phyloP scores from a whole-genome alignment of 2,797 vertebrate genomes.

The Chrysolophus pictus region DNA sequence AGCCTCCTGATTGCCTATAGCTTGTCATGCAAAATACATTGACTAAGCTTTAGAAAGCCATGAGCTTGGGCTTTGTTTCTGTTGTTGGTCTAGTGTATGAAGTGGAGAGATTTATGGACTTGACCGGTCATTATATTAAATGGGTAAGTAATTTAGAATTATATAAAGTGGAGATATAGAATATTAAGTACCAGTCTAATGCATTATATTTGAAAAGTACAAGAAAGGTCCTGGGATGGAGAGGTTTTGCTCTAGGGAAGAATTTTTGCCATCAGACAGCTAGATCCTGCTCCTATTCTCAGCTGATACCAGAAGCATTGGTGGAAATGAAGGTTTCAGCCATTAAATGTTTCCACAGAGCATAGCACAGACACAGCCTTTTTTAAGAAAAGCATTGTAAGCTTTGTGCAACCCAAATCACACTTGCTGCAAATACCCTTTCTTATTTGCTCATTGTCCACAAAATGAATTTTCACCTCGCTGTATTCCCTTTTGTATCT shows the following conservation, averaged over 20 bases:
- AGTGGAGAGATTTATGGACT: neutral
- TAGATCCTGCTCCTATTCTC: neutral
- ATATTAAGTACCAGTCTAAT: neutral
- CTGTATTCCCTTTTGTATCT: neutral
- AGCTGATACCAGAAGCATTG: neutral
- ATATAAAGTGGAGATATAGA: neutral
- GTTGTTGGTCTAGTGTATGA: neutral
- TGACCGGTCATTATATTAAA: neutral
- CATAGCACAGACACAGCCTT: neutral
- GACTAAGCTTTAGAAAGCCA: neutral
- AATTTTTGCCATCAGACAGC: neutral
- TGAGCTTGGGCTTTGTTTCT: neutral
- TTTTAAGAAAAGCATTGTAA: neutral
- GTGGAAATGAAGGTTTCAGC: neutral
- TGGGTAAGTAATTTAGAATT: neutral
- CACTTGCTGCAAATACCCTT: neutral
- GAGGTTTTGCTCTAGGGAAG: neutral
- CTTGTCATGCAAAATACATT: neutral
- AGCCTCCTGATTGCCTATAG: too few relatives aligned
- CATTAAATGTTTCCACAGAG: neutral
- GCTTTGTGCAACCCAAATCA: neutral
- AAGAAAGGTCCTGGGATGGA: neutral
- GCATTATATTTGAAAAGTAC: neutral
- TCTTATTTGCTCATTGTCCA: neutral
- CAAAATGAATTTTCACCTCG: neutral